Conservation (phyloP, 2,797 vertebrate genomes). For the Sylvia borin region DNA sequence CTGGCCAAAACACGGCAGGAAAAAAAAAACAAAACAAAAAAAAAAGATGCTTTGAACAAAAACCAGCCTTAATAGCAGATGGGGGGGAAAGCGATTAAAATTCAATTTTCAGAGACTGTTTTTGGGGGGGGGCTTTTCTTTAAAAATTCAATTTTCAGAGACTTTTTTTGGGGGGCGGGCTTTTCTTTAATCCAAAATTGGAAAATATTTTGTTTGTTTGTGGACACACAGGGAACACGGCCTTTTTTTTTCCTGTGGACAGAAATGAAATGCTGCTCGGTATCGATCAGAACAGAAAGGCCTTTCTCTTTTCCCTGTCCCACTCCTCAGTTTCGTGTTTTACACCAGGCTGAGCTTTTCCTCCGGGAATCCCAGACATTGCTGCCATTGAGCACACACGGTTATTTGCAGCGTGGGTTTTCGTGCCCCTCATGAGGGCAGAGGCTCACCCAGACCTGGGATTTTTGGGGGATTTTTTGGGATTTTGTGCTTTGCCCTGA, state of each 20-base stretch:
- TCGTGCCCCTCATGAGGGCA: rapidly evolving
- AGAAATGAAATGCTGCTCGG: background rate
- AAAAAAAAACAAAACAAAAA: background rate
- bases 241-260: background rate
- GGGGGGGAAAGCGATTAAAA: background rate
- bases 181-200: background rate
- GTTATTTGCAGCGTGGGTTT: background rate
- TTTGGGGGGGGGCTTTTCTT: no score
- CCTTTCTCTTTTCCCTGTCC: background rate
- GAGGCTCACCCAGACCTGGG: background rate
- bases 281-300: background rate
- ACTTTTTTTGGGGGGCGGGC: no score
- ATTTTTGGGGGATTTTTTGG: background rate
- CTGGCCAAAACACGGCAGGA: background rate
- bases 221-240: background rate
- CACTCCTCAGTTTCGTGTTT: background rate
- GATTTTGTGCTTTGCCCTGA: rapidly evolving
- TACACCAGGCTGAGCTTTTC: background rate
- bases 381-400: rapidly evolving
- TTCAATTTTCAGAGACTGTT: background rate
- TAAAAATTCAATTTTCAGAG: background rate
- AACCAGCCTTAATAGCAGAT: background rate
- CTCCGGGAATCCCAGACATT: background rate
- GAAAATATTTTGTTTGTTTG: background rate
- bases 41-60: background rate